These are phyloP conservation scores for Neomicropteryx cornuta DNA, from an alignment of 1,140 invertebrate species.

Conservation along the genomic window DNA sequence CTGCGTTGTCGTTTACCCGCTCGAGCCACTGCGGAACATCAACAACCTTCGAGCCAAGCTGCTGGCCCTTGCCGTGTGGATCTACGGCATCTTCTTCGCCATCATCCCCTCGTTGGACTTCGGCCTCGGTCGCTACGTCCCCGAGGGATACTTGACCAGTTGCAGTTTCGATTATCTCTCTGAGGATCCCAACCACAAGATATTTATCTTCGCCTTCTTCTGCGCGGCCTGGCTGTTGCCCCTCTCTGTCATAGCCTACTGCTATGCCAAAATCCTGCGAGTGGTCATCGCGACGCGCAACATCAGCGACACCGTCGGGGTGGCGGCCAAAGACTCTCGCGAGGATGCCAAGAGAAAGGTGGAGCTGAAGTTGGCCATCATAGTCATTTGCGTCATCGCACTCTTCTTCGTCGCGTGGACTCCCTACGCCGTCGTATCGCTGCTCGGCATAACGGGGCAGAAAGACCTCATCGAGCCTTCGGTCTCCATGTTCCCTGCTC, in stretches of 20 bases:
- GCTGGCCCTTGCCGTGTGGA: slow-evolving; percentile 54
- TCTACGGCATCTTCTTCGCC: slow-evolving; percentile 57
- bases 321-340: slow-evolving; percentile 26
- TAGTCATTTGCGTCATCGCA: slow-evolving; percentile 52
- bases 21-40: slow-evolving; percentile 47
- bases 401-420: slow-evolving; percentile 69
- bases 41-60: slow-evolving; percentile 48
- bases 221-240: slow-evolving; percentile 57
- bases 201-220: slow-evolving; percentile 57
- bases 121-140: slow-evolving; percentile 59
- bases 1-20: slow-evolving; percentile 57
- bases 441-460: slow-evolving; percentile 56
- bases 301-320: slow-evolving; percentile 18
- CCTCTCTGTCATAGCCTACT: slow-evolving; percentile 54
- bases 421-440: slow-evolving; percentile 59
- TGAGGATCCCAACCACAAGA: slow-evolving; percentile 37
- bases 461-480: slow-evolving; percentile 51
- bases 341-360: slow-evolving; percentile 53
- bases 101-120: slow-evolving; percentile 54
- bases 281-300: slow-evolving; percentile 45
- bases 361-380: slow-evolving; percentile 52
- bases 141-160: slow-evolving; percentile 67
- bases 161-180: slow-evolving; percentile 74
- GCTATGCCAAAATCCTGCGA: slow-evolving; percentile 56
- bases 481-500: slow-evolving; percentile 60